Evolutionary conservation across 1,140 invertebrate species (phyloP), one percentile per base, ranked within the genome.

Genomic region (Forficula auricularia): DNA sequence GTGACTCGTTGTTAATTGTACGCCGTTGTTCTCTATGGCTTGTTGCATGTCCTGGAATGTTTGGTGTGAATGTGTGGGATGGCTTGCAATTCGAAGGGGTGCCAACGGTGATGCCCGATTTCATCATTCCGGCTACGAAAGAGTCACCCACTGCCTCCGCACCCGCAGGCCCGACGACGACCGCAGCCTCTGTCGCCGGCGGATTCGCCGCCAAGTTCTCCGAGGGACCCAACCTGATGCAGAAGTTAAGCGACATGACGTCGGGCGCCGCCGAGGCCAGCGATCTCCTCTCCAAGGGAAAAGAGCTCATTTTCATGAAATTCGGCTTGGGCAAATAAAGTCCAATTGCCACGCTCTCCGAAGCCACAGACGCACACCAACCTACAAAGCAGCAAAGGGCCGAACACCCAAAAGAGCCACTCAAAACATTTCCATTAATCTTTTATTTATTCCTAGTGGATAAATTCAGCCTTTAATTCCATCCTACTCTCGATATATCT

Each of bases 241-340:
- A 82, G 56, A 83, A 82, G 54, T 73, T 83, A 51, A 73, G 75
- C 42, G 82, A 85, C 55, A 82, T 85, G 62, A 65, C 77, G 32
- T 77, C 78, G 45, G 80, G 80, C 38, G 80, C 80, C 40, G 81
- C 84, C 53, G 54, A 52, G 19, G 49, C 50, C 10, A 42, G 46
- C 45, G 57, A 60, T 41, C 82, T 87, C 44, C 66, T 87, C 30
- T 85, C 83, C 50, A 88, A 88, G 63, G 84, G 83, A 49, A 87
- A 88, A 64, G 84, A 87, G 64, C 70, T 83, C 30, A 85, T 87
- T 55, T 88, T 88, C 61, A 86, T 86, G 73, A 87, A 86, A 67
- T 88, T 88, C 57, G 83, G 83, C 39, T 67, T 87, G 48, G 82
- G 80, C 34, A 42, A 42, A 30, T 42, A 32, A n/a, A 27, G 22